phyloP scores from a whole-genome alignment of 2,888 invertebrate genomes.

The Platycheirus albimanus region DNA sequence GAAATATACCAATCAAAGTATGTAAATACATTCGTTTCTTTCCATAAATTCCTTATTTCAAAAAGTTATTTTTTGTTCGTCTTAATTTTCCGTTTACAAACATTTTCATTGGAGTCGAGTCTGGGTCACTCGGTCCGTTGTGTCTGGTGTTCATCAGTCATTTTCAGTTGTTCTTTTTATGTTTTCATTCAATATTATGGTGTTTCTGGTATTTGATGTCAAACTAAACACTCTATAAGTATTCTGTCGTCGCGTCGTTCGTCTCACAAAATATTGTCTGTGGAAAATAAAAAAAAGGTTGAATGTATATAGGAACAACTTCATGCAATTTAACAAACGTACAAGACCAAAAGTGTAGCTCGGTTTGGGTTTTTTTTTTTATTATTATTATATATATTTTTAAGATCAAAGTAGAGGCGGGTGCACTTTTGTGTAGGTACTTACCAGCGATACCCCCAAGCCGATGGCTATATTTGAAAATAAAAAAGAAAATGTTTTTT shows the following conservation, averaged over 20 bases:
- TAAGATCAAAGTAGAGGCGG: no score
- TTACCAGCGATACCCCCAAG: constrained; percentile 27
- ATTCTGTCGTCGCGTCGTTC: constrained; percentile 56
- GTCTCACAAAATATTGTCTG: constrained; percentile 71
- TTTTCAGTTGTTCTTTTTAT: constrained; percentile 28
- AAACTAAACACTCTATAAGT: constrained; percentile 45
- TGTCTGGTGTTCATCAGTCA: constrained; percentile 48
- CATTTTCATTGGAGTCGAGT: constrained; percentile 57
- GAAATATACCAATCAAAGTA: no score
- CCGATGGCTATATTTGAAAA: neutral
- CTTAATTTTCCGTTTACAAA: no score
- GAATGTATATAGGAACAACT: constrained; percentile 47
- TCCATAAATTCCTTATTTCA: no score
- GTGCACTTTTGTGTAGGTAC: constrained; percentile 41
- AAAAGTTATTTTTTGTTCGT: no score
- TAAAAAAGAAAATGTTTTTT: neutral
- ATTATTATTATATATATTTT: no score
- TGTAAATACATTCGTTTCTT: no score
- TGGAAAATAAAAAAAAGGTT: constrained; percentile 50
- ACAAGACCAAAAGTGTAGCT: constrained; percentile 11
- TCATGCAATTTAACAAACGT: constrained; percentile 18
- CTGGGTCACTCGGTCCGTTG: constrained; percentile 62
- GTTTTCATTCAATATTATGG: no score
- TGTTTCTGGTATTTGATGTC: constrained; percentile 63
- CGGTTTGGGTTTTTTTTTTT: no score